phyloP scores from a whole-genome alignment of 2,113 vertebrate genomes.

The Nothoprocta pentlandii region DNA sequence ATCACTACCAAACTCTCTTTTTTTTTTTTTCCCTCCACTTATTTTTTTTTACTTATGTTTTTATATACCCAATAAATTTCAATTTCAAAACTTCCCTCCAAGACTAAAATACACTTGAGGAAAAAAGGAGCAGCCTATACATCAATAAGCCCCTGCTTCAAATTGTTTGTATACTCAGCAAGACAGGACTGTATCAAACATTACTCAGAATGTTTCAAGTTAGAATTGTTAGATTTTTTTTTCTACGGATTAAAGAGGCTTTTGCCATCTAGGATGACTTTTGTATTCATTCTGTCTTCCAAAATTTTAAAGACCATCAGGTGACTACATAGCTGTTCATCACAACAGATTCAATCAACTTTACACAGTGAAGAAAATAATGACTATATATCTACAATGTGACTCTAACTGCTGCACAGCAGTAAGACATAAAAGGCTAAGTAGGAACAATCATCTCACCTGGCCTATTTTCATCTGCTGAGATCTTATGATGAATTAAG shows the following conservation, averaged over 20 bases:
- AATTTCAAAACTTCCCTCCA: not conserved
- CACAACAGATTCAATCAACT: not conserved
- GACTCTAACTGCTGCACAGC: not conserved
- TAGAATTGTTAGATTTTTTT: not conserved
- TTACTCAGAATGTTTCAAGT: not conserved
- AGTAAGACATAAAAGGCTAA: not conserved
- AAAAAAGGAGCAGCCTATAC: not conserved
- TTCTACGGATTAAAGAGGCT: not conserved
- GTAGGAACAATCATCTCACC: not conserved
- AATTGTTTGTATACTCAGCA: accelerated
- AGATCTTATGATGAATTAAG: not conserved
- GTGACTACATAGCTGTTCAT: not conserved
- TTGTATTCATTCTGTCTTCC: not conserved
- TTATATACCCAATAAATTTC: not conserved
- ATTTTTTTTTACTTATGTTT: not conserved
- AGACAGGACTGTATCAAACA: not conserved
- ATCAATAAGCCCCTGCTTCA: not conserved
- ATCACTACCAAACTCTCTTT: too few species aligned
- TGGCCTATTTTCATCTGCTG: not conserved
- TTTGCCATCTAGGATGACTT: not conserved
- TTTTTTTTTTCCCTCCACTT: not conserved
- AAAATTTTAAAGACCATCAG: not conserved
- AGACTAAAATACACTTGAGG: not conserved
- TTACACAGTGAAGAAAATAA: not conserved
- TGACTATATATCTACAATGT: not conserved